Conservation (phyloP, 2,888 invertebrate species). For the Mycalesis mineus region DNA sequence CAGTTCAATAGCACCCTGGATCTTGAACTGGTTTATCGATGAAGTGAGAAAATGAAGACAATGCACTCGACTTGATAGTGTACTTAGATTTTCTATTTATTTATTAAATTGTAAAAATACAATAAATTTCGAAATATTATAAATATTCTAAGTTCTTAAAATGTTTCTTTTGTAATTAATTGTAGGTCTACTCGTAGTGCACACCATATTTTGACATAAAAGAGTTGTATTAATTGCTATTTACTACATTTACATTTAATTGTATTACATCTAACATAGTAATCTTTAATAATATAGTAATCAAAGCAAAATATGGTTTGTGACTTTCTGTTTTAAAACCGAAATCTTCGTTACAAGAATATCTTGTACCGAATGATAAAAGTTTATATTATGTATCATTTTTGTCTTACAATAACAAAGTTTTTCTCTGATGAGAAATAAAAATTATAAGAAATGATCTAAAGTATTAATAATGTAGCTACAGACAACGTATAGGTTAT, state of each 20-base stretch:
- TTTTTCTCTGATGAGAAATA: too few species aligned
- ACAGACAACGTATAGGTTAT: too few species aligned
- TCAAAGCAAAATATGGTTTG: conserved; percentile 9
- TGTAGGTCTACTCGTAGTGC: not conserved
- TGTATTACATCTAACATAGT: too few species aligned
- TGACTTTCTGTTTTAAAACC: not conserved
- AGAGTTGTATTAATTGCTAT: not conserved
- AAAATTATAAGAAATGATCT: too few species aligned
- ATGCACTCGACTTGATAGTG: too few species aligned
- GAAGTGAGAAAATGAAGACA: not conserved
- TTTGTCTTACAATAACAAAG: too few species aligned
- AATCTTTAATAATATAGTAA: too few species aligned
- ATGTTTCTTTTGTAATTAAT: not conserved
- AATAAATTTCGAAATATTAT: not conserved
- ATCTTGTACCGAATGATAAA: not conserved
- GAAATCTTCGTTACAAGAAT: conserved; percentile 4
- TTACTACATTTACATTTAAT: too few species aligned
- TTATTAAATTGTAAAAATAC: not conserved
- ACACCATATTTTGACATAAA: not conserved
- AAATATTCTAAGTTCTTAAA: not conserved
- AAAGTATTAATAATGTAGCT: too few species aligned
- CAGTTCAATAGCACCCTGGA: not conserved
- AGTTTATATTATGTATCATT: too few species aligned
- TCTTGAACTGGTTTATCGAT: not conserved
- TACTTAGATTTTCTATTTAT: too few species aligned